phyloP scores from a whole-genome alignment of 1,140 invertebrate species.

The Drosophila sucinea region DNA sequence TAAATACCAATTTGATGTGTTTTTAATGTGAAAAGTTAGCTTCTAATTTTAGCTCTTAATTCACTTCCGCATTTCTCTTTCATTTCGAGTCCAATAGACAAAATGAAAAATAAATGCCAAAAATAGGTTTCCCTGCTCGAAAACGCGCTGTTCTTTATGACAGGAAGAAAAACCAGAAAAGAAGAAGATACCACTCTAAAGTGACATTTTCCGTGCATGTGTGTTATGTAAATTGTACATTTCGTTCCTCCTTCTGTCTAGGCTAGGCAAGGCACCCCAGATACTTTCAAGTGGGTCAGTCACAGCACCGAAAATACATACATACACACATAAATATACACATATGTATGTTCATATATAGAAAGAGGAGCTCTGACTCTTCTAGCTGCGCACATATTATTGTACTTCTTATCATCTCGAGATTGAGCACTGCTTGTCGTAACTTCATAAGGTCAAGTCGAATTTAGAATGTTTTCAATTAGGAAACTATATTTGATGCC shows the following conservation, averaged over 20 bases:
- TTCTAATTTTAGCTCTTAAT: slow-evolving; percentile 34
- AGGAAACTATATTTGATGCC: not conserved
- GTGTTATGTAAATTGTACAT: not conserved
- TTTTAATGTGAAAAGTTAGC: slow-evolving; percentile 12
- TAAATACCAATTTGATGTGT: slow-evolving; percentile 8
- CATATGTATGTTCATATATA: not conserved
- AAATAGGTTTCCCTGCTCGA: slow-evolving; percentile 34
- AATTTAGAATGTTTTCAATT: slow-evolving; percentile 16
- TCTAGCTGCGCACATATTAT: slow-evolving; percentile 1
- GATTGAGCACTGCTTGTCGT: slow-evolving; percentile 9
- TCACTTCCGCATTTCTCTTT: slow-evolving; percentile 43
- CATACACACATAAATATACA: not conserved
- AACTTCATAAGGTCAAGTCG: slow-evolving; percentile 28
- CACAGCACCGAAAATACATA: slow-evolving; percentile 3
- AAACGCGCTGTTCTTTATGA: slow-evolving; percentile 44
- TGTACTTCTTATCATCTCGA: slow-evolving; percentile 6
- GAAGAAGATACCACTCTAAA: slow-evolving; percentile 1
- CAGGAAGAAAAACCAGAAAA: slow-evolving; percentile 32
- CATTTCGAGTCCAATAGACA: slow-evolving; percentile 29
- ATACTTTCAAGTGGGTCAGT: slow-evolving; percentile 16
- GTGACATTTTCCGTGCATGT: slow-evolving; percentile 36
- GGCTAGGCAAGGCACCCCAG: not conserved
- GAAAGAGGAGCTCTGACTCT: not conserved
- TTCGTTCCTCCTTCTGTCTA: not conserved
- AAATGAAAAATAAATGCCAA: slow-evolving; percentile 33